These are phyloP conservation scores for Eristalinus aeneus DNA, from an alignment of 2,888 invertebrate species.

Conservation along the genomic window DNA sequence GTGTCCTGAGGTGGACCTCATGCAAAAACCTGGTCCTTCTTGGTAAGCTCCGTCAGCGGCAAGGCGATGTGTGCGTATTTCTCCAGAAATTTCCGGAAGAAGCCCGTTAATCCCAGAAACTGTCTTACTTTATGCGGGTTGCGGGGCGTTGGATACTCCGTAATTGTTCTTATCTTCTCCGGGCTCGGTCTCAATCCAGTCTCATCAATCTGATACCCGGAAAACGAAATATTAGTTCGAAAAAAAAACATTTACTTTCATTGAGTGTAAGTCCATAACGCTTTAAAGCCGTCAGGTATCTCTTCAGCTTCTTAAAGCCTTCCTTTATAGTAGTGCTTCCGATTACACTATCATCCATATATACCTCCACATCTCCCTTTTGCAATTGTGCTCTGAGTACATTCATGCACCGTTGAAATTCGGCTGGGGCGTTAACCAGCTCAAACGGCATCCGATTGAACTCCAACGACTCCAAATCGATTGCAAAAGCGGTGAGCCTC, in stretches of 20 bases:
- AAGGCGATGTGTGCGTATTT: too few relatives aligned
- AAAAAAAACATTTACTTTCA: conserved; percentile 2
- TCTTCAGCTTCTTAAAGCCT: neutral
- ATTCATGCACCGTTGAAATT: neutral
- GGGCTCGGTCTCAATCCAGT: too few relatives aligned
- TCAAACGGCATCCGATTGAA: conserved; percentile 68
- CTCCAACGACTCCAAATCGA: conserved; percentile 57
- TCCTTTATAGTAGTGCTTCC: neutral
- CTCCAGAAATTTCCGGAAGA: too few relatives aligned
- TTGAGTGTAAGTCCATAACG: neutral
- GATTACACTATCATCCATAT: neutral
- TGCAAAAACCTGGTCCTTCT: too few relatives aligned
- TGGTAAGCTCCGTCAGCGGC: too few relatives aligned
- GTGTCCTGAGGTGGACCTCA: too few relatives aligned
- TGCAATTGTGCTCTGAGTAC: neutral
- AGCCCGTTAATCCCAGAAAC: conserved; percentile 15
- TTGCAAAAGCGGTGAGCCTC: conserved; percentile 60
- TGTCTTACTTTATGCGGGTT: conserved; percentile 15
- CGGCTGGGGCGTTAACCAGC: conserved; percentile 53
- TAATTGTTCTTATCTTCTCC: too few relatives aligned
- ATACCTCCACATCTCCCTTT: neutral
- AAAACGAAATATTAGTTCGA: neutral
- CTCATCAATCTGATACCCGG: neutral
- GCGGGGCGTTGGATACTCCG: neutral
- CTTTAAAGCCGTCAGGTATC: neutral